Evolutionary conservation across 2,888 invertebrate species (phyloP), one percentile per base, ranked within the genome.

Genomic region (Scaptomyza reducta): DNA sequence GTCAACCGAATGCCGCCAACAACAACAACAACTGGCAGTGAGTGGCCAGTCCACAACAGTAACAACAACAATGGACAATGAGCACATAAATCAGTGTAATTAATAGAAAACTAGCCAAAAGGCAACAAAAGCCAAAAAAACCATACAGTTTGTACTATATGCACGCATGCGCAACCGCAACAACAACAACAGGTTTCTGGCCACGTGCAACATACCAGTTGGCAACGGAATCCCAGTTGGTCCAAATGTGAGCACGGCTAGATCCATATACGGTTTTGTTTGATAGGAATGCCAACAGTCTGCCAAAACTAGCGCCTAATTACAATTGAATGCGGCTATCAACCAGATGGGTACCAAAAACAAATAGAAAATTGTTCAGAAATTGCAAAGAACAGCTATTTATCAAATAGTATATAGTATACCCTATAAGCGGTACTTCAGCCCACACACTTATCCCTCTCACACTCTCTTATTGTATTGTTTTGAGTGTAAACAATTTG

Each of bases 61-160:
- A 66, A 61, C 60, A 68, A 76, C 86, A 95, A 96, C 96, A 96
- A 96, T 95, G 96, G 94, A 96, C 96, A 96, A 96, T 96, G 95
- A 96, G 94, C 93, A 95, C 95, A 96, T 96, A 96, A 96, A 96
- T 96, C 96, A 96, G 95, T 95, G 96, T 96, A 96, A 96, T 96
- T 96, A 96, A 96, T 95, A 88, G 85, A 79, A 81, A 79, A 76
- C 78, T 82, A 80, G 84, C 78, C 73, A 71, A 79, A 22, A 29
- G 62, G 42, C 49, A 22, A 50, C 14, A 7, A 35, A 35, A 57
- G 49, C 49, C 27, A 60, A 67, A 58, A 51, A 62, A 59, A 55
- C 41, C 58, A 40, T 53, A 0, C 14, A 35, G 22, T 22, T 22
- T 35, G 13, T 33, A 27, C 27, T n/a, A 13, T 14, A 54, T 57